Conservation (phyloP, 2,797 vertebrate genomes). For the Melanotaenia nigrans region DNA sequence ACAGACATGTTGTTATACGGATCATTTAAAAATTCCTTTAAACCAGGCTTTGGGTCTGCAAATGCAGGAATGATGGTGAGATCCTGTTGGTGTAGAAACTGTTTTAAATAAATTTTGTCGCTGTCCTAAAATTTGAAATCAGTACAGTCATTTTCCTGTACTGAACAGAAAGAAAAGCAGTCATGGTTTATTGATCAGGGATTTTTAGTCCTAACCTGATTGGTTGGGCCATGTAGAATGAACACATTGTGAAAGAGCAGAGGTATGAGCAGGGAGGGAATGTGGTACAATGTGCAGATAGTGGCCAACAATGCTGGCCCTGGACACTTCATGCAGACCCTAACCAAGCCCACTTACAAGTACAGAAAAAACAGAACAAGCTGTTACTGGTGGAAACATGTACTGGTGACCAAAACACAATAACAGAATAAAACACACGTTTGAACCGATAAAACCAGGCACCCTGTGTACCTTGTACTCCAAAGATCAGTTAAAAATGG, state of each 20-base stretch:
- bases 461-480: slow-evolving; percentile 7
- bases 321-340: slow-evolving; percentile 1
- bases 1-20: slow-evolving; percentile 60
- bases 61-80: slow-evolving; percentile 22
- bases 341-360: neutral
- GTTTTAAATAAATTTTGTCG: slow-evolving; percentile 33
- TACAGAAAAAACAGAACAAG: neutral
- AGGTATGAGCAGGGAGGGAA: slow-evolving; percentile 26
- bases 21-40: slow-evolving; percentile 20
- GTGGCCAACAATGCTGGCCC: slow-evolving; percentile 8
- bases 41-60: slow-evolving; percentile 15
- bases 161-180: slow-evolving; percentile 34
- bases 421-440: slow-evolving; percentile 14
- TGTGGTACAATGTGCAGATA: slow-evolving; percentile 24
- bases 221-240: slow-evolving; percentile 55
- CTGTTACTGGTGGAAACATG: neutral
- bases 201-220: slow-evolving; percentile 64
- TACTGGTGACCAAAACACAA: neutral
- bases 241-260: slow-evolving; percentile 69
- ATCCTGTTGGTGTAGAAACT: slow-evolving; percentile 22
- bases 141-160: slow-evolving; percentile 20
- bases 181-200: slow-evolving; percentile 48
- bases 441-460: slow-evolving; percentile 24
- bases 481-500: neutral
- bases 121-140: slow-evolving; percentile 20